phyloP scores from a whole-genome alignment of 2,797 vertebrate species.

The Lepilemur septentrionalis region DNA sequence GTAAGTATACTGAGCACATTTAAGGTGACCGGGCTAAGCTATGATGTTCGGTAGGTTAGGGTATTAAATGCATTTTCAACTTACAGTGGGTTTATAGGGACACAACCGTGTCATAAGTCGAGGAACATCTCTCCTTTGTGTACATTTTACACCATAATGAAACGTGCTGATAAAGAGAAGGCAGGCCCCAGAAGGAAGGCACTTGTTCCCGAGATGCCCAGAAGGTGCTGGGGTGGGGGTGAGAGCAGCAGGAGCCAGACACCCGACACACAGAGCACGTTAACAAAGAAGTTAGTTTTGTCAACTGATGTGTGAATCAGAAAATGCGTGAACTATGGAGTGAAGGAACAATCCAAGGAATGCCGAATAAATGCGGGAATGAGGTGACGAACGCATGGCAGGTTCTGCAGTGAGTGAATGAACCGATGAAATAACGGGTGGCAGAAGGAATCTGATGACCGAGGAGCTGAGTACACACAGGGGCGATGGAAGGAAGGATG shows the following conservation, averaged over 20 bases:
- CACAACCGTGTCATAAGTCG: not conserved
- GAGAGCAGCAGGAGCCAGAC: not conserved
- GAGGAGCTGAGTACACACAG: rapidly evolving
- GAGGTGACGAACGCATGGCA: not conserved
- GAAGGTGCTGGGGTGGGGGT: not conserved
- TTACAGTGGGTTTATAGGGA: not conserved
- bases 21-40: not conserved
- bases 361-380: not conserved
- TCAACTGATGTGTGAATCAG: not conserved
- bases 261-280: not conserved
- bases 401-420: not conserved
- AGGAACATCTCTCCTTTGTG: not conserved
- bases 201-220: not conserved
- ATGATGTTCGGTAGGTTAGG: not conserved
- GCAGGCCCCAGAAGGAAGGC: not conserved
- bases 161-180: not conserved
- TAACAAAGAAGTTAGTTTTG: not conserved
- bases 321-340: not conserved
- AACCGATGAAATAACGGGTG: not conserved
- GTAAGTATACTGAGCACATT: not conserved
- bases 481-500: not conserved
- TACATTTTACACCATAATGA: not conserved
- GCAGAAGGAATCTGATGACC: not conserved
- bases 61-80: not conserved
- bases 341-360: not conserved